These are phyloP conservation scores for Drosophila yakuba DNA, from an alignment of 1,140 invertebrate genomes.

Conservation along the genomic window DNA sequence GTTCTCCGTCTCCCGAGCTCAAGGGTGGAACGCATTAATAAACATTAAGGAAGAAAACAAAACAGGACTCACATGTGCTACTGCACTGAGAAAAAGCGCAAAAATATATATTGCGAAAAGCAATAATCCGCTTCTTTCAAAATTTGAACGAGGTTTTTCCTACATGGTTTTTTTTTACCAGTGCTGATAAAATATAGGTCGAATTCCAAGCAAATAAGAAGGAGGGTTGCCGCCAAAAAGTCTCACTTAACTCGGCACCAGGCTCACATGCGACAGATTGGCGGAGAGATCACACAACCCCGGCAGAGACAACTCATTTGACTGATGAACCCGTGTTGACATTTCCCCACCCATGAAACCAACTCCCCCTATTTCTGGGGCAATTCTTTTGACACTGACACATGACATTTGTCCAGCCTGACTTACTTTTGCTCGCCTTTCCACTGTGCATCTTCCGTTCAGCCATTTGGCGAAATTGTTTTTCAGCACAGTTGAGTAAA, in stretches of 20 bases:
- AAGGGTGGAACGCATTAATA: conserved; percentile 66
- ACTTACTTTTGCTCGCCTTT: conserved; percentile 36
- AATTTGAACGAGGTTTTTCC: neutral
- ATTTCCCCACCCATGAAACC: conserved; percentile 44
- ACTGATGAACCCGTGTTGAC: conserved; percentile 82
- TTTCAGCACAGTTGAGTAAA: conserved; percentile 82
- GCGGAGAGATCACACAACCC: conserved; percentile 28
- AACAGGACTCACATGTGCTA: conserved; percentile 51
- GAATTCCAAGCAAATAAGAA: conserved; percentile 16
- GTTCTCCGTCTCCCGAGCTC: conserved; percentile 1
- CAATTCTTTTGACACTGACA: conserved; percentile 77
- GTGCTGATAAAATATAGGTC: conserved; percentile 47
- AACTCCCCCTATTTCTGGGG: conserved; percentile 11
- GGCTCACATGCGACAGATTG: conserved; percentile 27
- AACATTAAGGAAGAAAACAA: conserved; percentile 60
- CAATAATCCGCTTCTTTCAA: no score
- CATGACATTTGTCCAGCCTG: conserved; percentile 72
- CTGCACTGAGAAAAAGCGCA: conserved; percentile 18
- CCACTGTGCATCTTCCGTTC: conserved; percentile 14
- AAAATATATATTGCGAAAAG: no score
- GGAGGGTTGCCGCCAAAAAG: conserved; percentile 49
- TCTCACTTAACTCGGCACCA: conserved; percentile 65
- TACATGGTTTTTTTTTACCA: neutral
- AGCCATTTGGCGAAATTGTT: conserved; percentile 78
- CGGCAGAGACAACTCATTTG: conserved; percentile 75